phyloP scores from a whole-genome alignment of 2,888 invertebrate species.

The Apoda limacodes region DNA sequence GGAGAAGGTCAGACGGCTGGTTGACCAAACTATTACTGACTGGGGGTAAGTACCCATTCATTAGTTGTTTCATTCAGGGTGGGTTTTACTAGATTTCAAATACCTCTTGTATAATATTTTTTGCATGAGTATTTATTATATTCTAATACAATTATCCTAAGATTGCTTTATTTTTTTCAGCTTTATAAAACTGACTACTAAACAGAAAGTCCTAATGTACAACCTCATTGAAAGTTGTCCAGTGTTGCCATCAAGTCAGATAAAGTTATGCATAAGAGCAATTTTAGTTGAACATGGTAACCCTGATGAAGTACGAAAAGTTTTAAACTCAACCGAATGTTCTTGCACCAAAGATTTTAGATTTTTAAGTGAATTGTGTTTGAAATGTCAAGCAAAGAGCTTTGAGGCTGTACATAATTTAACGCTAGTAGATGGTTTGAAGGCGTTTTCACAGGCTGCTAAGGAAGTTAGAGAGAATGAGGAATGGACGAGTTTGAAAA shows the following conservation, averaged over 20 bases:
- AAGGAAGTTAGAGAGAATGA: constrained; percentile 41
- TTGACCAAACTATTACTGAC: constrained; percentile 60
- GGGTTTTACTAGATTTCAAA: no score
- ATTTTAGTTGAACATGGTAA: constrained; percentile 51
- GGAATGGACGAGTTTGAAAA: constrained; percentile 43
- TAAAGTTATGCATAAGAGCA: constrained; percentile 43
- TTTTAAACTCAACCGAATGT: constrained; percentile 28
- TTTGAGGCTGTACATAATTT: constrained; percentile 47
- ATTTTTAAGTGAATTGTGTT: constrained; percentile 38
- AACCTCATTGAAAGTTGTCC: constrained; percentile 45
- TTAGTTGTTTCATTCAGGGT: no score
- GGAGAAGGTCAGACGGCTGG: constrained; percentile 47
- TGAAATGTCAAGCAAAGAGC: constrained; percentile 43
- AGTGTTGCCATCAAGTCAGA: constrained; percentile 38
- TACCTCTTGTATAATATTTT: no score
- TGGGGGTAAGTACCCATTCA: constrained; percentile 45
- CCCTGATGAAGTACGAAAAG: constrained; percentile 30
- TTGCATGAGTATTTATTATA: neutral
- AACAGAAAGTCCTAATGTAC: constrained; percentile 49
- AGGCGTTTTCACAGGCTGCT: constrained; percentile 47
- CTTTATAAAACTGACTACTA: constrained; percentile 40
- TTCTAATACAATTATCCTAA: no score
- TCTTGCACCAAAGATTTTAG: constrained; percentile 37
- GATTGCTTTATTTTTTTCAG: constrained; percentile 25
- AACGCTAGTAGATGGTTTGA: constrained; percentile 46